Percentiles rank a stretch among this genome's conserved stretches.
phyloP scores from a whole-genome alignment of 1,140 invertebrate species.

The Myzus persicae region DNA sequence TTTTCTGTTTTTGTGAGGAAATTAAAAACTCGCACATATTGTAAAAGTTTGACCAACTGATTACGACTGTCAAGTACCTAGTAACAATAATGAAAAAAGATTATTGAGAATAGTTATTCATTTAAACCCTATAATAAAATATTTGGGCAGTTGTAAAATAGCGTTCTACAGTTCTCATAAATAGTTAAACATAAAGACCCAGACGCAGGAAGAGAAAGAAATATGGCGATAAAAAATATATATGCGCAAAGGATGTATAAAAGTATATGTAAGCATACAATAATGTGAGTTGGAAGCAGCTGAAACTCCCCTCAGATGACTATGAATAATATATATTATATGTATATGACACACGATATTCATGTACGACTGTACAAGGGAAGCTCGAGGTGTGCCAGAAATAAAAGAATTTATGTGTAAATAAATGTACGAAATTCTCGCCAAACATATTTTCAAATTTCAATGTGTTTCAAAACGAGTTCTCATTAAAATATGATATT shows the following conservation, averaged over 20 bases:
- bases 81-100: background rate
- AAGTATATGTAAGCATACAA: background rate
- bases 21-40: background rate
- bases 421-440: background rate
- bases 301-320: constrained; percentile 18
- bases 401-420: constrained; percentile 36
- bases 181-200: background rate
- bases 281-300: constrained; percentile 27
- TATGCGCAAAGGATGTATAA: background rate
- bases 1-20: no score
- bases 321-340: constrained; percentile 33
- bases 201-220: background rate
- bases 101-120: background rate
- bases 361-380: background rate
- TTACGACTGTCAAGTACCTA: background rate
- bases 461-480: background rate
- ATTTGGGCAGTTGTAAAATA: background rate
- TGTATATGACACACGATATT: background rate
- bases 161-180: background rate
- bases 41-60: background rate
- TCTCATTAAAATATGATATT: constrained; percentile 13
- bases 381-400: constrained; percentile 22
- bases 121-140: background rate
- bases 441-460: background rate
- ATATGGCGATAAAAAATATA: background rate